Evolutionary conservation across 1,140 invertebrate species (phyloP).

Genomic region (Cryptotermes secundus): DNA sequence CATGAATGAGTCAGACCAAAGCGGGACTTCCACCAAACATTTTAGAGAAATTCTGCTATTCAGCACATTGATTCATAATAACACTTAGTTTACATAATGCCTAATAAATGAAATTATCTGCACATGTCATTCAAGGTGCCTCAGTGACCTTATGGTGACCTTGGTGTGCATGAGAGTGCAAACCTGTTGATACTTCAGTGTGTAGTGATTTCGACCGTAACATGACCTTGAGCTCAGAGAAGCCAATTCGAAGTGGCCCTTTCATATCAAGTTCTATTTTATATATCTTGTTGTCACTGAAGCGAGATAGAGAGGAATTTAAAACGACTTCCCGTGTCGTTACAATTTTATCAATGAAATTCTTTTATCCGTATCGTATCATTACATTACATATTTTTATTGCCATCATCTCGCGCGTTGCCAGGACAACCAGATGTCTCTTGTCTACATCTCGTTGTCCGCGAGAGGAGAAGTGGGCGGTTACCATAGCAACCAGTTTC

Average conservation of each 20-base stretch:
- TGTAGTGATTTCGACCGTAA: not conserved
- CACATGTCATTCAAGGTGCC: no score
- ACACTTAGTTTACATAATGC: no score
- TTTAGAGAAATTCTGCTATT: no score
- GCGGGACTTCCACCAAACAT: no score
- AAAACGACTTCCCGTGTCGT: not conserved
- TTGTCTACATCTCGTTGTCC: not conserved
- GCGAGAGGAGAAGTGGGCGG: conserved; percentile 9
- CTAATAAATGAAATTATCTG: no score
- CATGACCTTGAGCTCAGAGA: not conserved
- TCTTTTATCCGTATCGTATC: not conserved
- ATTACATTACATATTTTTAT: not conserved
- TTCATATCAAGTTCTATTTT: no score
- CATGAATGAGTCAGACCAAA: no score
- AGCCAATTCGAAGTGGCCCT: no score
- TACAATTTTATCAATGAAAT: not conserved
- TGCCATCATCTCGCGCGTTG: not conserved
- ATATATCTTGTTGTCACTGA: not conserved
- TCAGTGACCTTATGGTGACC: no score
- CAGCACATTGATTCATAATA: no score
- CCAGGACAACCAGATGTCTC: not conserved
- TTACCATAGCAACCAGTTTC: conserved; percentile 24
- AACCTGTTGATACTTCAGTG: no score
- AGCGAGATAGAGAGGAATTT: not conserved
- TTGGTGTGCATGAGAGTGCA: no score